Evolutionary conservation across 2,888 invertebrate genomes (phyloP).

Genomic region (Malthinus seriepunctatus): DNA sequence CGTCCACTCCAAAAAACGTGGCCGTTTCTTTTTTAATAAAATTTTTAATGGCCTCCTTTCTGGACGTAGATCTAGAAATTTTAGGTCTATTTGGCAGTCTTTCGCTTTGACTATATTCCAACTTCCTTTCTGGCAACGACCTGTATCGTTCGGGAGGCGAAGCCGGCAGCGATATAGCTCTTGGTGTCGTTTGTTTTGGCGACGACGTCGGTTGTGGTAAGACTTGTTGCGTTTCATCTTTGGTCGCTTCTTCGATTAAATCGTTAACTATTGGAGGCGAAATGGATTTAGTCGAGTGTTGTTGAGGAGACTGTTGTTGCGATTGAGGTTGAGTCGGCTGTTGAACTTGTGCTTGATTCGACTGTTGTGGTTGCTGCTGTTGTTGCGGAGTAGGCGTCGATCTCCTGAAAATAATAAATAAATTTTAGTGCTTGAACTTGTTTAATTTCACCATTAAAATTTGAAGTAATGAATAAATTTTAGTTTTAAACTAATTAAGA

Average conservation of each 20-base stretch:
- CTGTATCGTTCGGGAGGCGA: slow-evolving; percentile 40
- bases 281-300: slow-evolving; percentile 15
- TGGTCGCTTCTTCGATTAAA: slow-evolving; percentile 21
- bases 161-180: slow-evolving; percentile 34
- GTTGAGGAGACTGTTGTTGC: slow-evolving; percentile 46
- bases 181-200: slow-evolving; percentile 36
- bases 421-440: neutral
- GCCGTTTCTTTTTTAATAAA: slow-evolving; percentile 81
- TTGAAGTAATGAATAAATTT: no score
- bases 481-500: neutral
- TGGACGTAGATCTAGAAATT: slow-evolving; percentile 52
- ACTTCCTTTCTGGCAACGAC: slow-evolving; percentile 22
- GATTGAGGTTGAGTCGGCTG: slow-evolving; percentile 31
- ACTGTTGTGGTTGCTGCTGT: slow-evolving; percentile 38
- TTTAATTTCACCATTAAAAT: neutral
- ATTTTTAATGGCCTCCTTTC: slow-evolving; percentile 58
- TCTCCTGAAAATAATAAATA: slow-evolving; percentile 38
- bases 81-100: slow-evolving; percentile 47
- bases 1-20: slow-evolving; percentile 84
- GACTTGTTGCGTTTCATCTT: slow-evolving; percentile 12
- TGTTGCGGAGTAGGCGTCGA: slow-evolving; percentile 41
- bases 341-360: slow-evolving; percentile 53
- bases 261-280: slow-evolving; percentile 20
- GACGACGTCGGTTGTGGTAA: slow-evolving; percentile 18
- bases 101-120: slow-evolving; percentile 51